Evolutionary conservation across 2,113 vertebrate genomes (phyloP), one percentile per base, ranked within the genome.

Genomic region (Corythornis cristatus): DNA sequence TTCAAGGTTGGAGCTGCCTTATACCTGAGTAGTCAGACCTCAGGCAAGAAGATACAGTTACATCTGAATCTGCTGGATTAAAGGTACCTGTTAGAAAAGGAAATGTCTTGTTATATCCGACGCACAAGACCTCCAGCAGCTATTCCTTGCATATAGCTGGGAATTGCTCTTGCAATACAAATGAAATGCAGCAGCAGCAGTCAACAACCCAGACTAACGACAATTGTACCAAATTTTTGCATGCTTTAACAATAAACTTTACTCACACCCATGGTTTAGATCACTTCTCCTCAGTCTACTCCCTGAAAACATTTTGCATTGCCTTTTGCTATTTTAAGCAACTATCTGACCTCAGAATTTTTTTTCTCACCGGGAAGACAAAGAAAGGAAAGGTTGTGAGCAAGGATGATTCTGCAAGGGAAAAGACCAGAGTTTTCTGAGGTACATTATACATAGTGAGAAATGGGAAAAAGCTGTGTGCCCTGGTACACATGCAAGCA

Each of bases 321-420:
- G 16, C 60, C 57, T 73, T 48, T 70, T n/a, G 31, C 54, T 88
- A 88, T 68, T 85, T 71, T 25, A 60, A 92, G 72, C 28, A 83
- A 51, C 9, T 43, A 5, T 15, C 68, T 71, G 65, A 88, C 57
- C 48, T 89, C 75, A 64, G 51, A 28, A 60, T 35, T 37, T 86
- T 81, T 81, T 81, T 80, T 78, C 73, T 64, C 26, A 45, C 53
- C 37, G 33, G 20, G 57, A 78, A 92, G 57, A 65, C 61, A 91
- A 74, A 80, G 53, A 51, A 67, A 48, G 68, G 33, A 81, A 67
- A 83, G 2, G 56, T 88, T 0, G 0, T 25, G 90, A 88, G 18
- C 7, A 26, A 74, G 57, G n/a, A 45, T 33, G n/a, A 33, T 65
- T 56, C 50, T 45, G 11, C 20, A 21, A 25, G 61, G 26, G 57